phyloP scores from a whole-genome alignment of 2,888 invertebrate species.

The Lucinisca nassula region DNA sequence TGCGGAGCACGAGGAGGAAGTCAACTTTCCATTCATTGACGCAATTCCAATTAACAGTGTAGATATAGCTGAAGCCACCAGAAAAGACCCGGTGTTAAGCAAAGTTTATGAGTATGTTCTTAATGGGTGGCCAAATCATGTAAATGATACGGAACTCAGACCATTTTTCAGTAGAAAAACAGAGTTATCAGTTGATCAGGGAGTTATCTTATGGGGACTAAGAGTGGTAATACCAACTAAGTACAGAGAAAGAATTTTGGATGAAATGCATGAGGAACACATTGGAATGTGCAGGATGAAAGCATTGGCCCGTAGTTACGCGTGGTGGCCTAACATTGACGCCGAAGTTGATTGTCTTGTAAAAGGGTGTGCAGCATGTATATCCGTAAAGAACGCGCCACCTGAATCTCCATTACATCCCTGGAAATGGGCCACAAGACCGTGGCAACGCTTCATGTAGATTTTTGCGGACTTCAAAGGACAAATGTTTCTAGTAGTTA shows the following conservation, averaged over 20 bases:
- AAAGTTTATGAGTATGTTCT: constrained; percentile 21
- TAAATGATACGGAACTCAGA: too few relatives aligned
- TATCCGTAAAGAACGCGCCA: constrained; percentile 60
- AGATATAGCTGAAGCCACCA: too few relatives aligned
- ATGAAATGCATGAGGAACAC: constrained; percentile 75
- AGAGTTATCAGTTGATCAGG: too few relatives aligned
- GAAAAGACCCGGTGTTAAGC: constrained; percentile 19
- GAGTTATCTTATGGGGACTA: too few relatives aligned
- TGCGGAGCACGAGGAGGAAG: not conserved
- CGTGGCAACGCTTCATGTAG: constrained; percentile 70
- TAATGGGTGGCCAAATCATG: too few relatives aligned
- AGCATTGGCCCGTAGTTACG: constrained; percentile 72
- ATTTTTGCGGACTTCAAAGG: too few relatives aligned
- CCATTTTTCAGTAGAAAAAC: too few relatives aligned
- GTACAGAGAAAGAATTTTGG: constrained; percentile 40
- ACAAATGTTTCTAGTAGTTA: too few relatives aligned
- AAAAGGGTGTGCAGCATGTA: constrained; percentile 41
- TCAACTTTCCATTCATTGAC: constrained; percentile 7
- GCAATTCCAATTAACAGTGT: too few relatives aligned
- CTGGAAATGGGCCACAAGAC: constrained; percentile 74
- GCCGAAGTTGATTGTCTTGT: constrained; percentile 73
- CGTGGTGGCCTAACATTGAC: constrained; percentile 79
- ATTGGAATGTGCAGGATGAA: constrained; percentile 80
- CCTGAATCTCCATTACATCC: constrained; percentile 67
- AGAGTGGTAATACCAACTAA: constrained; percentile 53